These are phyloP conservation scores for Dendrocopos noguchii DNA, from an alignment of 2,113 vertebrate genomes.

Conservation along the genomic window DNA sequence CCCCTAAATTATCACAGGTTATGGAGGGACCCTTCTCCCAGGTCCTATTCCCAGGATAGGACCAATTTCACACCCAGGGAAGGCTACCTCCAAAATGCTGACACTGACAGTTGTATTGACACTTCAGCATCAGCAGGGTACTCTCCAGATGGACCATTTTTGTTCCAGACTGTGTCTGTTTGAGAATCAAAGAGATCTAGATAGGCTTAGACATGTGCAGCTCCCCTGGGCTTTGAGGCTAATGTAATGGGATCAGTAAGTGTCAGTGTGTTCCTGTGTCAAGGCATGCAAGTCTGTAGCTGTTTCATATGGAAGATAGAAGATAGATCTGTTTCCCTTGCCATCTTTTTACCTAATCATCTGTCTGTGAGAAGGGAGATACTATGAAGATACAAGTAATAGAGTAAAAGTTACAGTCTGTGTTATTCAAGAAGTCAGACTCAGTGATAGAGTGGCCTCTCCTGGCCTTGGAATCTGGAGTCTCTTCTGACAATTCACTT, in stretches of 20 bases:
- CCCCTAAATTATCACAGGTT: background rate
- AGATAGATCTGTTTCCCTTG: background rate
- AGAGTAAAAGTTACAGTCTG: background rate
- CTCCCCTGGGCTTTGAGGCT: background rate
- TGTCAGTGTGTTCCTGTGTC: background rate
- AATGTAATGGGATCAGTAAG: background rate
- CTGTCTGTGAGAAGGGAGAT: background rate
- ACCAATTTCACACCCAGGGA: background rate
- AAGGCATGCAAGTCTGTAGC: background rate
- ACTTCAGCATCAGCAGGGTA: background rate
- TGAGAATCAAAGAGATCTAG: background rate
- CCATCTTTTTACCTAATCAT: background rate
- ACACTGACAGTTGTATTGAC: background rate
- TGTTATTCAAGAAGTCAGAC: constrained; percentile 11
- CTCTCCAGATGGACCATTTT: background rate
- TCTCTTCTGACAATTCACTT: constrained; percentile 13
- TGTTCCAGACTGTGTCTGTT: background rate
- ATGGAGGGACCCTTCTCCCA: background rate
- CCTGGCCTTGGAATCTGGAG: background rate
- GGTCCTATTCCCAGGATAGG: background rate
- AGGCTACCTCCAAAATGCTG: background rate
- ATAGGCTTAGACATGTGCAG: background rate
- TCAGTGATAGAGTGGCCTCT: background rate
- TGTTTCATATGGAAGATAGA: background rate
- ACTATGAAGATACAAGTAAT: background rate